Percentiles rank a stretch among this genome's conserved stretches.
Evolutionary conservation across 2,888 invertebrate species (phyloP).

Genomic region (Pogonocherus hispidulus): DNA sequence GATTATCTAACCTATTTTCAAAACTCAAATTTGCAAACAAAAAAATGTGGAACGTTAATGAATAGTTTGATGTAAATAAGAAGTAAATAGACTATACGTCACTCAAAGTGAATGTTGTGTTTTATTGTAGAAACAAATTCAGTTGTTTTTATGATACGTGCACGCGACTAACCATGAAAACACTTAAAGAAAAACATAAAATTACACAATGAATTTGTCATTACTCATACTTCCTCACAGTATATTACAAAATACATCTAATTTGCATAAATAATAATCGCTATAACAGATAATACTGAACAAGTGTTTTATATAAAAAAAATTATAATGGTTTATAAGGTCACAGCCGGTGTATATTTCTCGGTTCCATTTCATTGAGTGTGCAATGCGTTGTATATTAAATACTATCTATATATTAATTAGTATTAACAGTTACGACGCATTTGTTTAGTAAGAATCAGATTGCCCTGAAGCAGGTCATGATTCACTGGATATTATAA

Average conservation of each 20-base stretch:
- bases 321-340: slow-evolving; percentile 1
- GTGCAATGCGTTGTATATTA: neutral
- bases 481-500: neutral
- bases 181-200: neutral
- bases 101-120: neutral
- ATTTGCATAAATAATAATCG: slow-evolving; percentile 16
- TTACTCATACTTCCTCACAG: slow-evolving; percentile 5
- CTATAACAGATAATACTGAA: slow-evolving; percentile 5
- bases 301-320: slow-evolving; percentile 10
- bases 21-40: too few relatives aligned
- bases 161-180: slow-evolving; percentile 10
- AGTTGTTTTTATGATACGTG: neutral
- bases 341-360: slow-evolving; percentile 11
- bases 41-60: too few relatives aligned
- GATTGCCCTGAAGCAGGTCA: neutral
- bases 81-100: neutral
- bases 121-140: neutral
- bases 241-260: slow-evolving; percentile 1
- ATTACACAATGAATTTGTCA: slow-evolving; percentile 12
- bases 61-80: too few relatives aligned
- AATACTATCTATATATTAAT: neutral
- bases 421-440: slow-evolving; percentile 13
- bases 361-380: slow-evolving; percentile 19
- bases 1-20: too few relatives aligned
- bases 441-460: neutral